Percentiles rank a stretch among this genome's conserved stretches.
phyloP scores from a whole-genome alignment of 2,888 invertebrate species.

The Latrodectus hesperus region DNA sequence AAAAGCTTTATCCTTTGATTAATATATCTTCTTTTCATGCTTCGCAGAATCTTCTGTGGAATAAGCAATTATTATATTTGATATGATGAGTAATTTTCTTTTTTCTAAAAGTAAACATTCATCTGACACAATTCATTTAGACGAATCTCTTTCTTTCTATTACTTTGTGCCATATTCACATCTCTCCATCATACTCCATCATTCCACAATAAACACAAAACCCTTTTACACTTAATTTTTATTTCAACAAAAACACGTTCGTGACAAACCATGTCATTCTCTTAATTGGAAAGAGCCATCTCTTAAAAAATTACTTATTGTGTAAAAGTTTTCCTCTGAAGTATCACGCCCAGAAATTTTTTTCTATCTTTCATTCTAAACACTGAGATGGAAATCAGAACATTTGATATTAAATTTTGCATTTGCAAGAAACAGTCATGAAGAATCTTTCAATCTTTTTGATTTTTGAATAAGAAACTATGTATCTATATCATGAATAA shows the following conservation, averaged over 20 bases:
- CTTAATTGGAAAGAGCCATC: constrained; percentile 39
- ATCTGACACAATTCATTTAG: constrained; percentile 56
- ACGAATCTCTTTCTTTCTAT: constrained; percentile 15
- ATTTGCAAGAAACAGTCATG: too few relatives aligned
- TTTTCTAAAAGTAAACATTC: constrained; percentile 19
- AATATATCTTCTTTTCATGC: neutral
- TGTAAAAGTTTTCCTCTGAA: too few relatives aligned
- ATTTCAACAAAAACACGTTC: constrained; percentile 29
- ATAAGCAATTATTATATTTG: constrained; percentile 58
- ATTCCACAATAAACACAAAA: constrained; percentile 31
- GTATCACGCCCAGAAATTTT: too few relatives aligned
- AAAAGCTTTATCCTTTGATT: neutral
- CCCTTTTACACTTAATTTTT: constrained; percentile 9
- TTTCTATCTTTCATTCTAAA: too few relatives aligned
- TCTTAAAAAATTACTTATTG: neutral
- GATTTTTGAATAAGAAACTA: too few relatives aligned
- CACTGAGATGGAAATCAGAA: too few relatives aligned
- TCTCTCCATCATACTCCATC: constrained; percentile 63
- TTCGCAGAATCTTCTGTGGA: constrained; percentile 14
- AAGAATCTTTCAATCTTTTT: too few relatives aligned
- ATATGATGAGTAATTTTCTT: constrained; percentile 55
- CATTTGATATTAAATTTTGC: too few relatives aligned
- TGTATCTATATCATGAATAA: too few relatives aligned
- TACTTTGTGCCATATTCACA: constrained; percentile 42
- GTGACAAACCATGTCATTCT: constrained; percentile 23